Conservation (phyloP, 2,797 vertebrate genomes). For the Galagoides demidoff region DNA sequence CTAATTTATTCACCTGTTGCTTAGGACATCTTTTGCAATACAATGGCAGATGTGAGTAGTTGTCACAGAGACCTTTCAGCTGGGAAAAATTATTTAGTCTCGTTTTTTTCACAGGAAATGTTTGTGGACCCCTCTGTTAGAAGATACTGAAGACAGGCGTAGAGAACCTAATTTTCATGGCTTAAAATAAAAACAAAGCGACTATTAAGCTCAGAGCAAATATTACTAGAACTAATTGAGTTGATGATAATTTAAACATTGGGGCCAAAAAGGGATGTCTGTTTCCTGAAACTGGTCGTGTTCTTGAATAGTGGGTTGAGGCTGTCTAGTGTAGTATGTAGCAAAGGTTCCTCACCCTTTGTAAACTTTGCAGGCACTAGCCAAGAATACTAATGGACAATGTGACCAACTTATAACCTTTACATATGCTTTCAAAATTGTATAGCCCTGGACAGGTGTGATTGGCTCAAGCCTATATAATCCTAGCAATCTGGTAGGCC, state of each 20-base stretch:
- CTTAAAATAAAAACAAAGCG: not conserved
- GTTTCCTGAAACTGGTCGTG: not conserved
- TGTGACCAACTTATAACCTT: not conserved
- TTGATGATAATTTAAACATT: not conserved
- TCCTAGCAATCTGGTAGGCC: too few species aligned
- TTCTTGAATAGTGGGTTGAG: not conserved
- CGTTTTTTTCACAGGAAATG: not conserved
- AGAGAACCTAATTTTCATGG: not conserved
- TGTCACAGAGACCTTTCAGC: not conserved
- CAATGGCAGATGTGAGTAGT: not conserved
- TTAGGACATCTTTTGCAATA: not conserved
- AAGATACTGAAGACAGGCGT: not conserved
- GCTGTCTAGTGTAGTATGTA: not conserved
- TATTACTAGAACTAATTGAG: not conserved
- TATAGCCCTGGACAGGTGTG: not conserved
- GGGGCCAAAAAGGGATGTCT: not conserved
- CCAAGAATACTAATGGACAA: not conserved
- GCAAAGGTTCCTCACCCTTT: not conserved
- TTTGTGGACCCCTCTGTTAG: not conserved
- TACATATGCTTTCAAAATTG: conserved; percentile 25
- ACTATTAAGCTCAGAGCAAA: not conserved
- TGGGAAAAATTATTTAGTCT: conserved; percentile 14
- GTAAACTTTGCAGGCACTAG: conserved; percentile 7
- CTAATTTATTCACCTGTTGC: not conserved
- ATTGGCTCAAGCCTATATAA: too few species aligned